Evolutionary conservation across 2,888 invertebrate species (phyloP), one percentile per base, ranked within the genome.

Genomic region (Stegana nigrithorax): DNA sequence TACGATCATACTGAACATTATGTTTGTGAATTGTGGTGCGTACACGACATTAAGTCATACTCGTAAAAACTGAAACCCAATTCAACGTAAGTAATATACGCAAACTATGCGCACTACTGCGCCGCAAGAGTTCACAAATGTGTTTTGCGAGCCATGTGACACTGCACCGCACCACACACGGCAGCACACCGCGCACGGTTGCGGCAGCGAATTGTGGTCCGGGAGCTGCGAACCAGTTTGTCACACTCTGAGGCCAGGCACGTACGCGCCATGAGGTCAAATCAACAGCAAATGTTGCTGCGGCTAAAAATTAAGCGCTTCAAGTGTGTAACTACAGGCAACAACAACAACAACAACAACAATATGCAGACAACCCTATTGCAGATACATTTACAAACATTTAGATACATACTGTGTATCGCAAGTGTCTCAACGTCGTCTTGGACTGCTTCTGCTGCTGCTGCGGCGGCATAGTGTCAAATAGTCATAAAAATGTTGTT

Each of bases 231-330:
- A 74, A 81, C 81, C 73, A 80, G 81, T 81, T 81, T 81, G 81
- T 80, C 81, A 82, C 81, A 82, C 81, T 81, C 78, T 78, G 72
- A 78, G 81, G 82, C 81, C 80, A 80, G 67, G 73, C 76, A 80
- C 76, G 76, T 77, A 80, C 80, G 60, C 68, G 63, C 67, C 73
- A 77, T 79, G 75, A 76, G 76, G 76, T 76, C 76, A 60, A n/a
- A 10, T 53, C 53, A 26, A 25, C 45, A n/a, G n/a, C n/a, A n/a
- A n/a, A n/a, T n/a, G 19, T 12, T 19, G 45, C 44, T 44, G 25
- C n/a, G n/a, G n/a, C n/a, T n/a, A n/a, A n/a, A n/a, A n/a, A n/a
- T n/a, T n/a, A n/a, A n/a, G n/a, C n/a, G n/a, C n/a, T n/a, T n/a
- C n/a, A n/a, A n/a, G n/a, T 23, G 23, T 45, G 25, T 23, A 4